Base-by-base conservation (phyloP, 1,140 invertebrate genomes). In the Capitella teleta region DNA sequence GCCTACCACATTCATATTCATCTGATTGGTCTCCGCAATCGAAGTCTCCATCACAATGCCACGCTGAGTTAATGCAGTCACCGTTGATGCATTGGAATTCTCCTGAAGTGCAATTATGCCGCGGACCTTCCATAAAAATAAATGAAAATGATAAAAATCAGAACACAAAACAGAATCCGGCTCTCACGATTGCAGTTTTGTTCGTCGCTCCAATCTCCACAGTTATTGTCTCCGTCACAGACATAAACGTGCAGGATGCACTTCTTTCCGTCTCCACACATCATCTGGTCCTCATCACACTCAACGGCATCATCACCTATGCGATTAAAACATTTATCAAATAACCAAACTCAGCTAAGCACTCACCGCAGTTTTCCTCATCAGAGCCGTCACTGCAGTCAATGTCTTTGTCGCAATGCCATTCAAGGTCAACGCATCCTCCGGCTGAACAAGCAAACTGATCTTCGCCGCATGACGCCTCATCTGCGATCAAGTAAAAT, bases 21-120 rank as follows among this genome's bases (percentile, higher is more conserved):
- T 70, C 69, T 43, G 67, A 61, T 49, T 63, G 60, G 49, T 68
- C 62, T 21, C 59, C 60, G 55, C 67, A 72, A 54, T 72, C 66
- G 46, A 64, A 63, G 8, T 63, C 57, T 23, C 59, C 55, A 54
- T 72, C 66, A 55, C 69, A 72, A 16, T 54, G 54, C 44, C 57
- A 56, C 19, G 56, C 49, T 18, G 45, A 25, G 43, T 59, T 52
- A n/a, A 71, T 66, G 56, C 68, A 71, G 1, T 49, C 55, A 6
- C 56, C 57, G 12, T 42, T 56, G 24, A 57, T 47, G 53, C 67
- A 70, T 25, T 55, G 57, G 45, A 66, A 61, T 48, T 70, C 64
- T 41, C 61, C 55, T 12, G 25, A 44, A 1, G 42, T 26, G 16
- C 42, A 44, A 2, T 26, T 32, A 10, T 8, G n/a, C 30, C n/a